Percentiles rank a stretch among this genome's conserved stretches.
Evolutionary conservation across 2,113 vertebrate species (phyloP).

Genomic region (Bubo bubo): DNA sequence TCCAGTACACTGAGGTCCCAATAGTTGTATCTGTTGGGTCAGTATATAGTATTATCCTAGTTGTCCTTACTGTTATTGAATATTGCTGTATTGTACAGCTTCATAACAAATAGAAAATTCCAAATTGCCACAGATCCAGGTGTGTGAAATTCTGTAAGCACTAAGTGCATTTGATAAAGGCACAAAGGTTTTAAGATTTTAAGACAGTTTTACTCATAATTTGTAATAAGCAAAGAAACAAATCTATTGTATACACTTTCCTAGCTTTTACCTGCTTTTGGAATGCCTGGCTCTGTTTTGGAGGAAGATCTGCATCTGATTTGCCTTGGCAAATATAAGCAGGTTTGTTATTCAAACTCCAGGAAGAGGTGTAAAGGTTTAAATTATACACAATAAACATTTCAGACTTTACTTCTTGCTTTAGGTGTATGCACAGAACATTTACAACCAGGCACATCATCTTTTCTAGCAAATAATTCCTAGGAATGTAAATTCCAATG

Average conservation of each 20-base stretch:
- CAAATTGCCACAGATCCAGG: background rate
- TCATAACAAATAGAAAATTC: background rate
- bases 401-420: background rate
- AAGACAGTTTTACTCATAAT: background rate
- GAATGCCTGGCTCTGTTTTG: conserved; percentile 81
- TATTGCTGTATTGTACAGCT: background rate
- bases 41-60: background rate
- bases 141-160: background rate
- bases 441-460: background rate
- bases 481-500: conserved; percentile 20
- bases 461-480: conserved; percentile 32
- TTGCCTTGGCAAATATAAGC: conserved; percentile 78
- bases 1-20: background rate
- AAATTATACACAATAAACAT: background rate
- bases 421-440: background rate
- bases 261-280: conserved; percentile 77
- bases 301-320: conserved; percentile 85
- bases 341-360: background rate
- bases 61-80: background rate
- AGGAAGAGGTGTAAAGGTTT: background rate
- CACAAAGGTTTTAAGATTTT: background rate
- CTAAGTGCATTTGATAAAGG: background rate
- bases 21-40: background rate
- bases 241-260: background rate
- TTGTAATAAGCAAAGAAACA: background rate